Conservation (phyloP, 1,140 invertebrate genomes). For the Pogonomyrmex californicus region DNA sequence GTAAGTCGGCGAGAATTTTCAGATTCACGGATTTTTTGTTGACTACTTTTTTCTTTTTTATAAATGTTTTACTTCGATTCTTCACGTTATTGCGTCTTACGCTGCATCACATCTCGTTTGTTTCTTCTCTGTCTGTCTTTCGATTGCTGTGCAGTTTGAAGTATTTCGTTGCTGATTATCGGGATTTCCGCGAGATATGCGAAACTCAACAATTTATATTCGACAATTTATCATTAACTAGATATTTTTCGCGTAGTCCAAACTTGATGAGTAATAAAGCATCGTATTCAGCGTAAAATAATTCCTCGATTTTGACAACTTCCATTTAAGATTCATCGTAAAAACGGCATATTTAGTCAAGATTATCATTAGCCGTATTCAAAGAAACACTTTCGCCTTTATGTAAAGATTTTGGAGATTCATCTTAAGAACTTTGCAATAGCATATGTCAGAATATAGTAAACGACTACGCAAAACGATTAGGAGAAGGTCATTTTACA, state of each 20-base stretch:
- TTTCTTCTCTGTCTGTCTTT: slow-evolving; percentile 35
- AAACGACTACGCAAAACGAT: neutral
- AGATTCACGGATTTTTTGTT: neutral
- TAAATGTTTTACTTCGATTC: slow-evolving; percentile 33
- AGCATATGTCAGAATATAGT: slow-evolving; percentile 1
- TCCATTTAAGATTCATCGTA: neutral
- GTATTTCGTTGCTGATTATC: neutral
- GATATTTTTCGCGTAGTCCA: neutral
- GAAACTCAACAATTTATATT: neutral
- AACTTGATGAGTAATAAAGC: neutral
- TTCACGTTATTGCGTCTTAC: slow-evolving; percentile 52
- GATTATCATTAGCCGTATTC: neutral
- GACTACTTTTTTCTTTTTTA: slow-evolving; percentile 10
- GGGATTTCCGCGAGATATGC: neutral
- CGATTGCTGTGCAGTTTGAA: slow-evolving; percentile 39
- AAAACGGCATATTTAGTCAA: neutral
- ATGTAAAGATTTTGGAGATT: neutral
- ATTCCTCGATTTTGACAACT: neutral
- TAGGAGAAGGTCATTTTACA: neutral
- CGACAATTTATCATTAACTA: neutral
- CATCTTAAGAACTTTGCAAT: neutral
- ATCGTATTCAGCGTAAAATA: neutral
- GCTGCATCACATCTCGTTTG: slow-evolving; percentile 57
- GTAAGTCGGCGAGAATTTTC: slow-evolving; percentile 87
- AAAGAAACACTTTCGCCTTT: slow-evolving; percentile 7